Percentiles rank a stretch among this genome's conserved stretches.
phyloP scores from a whole-genome alignment of 2,113 vertebrate species.

The Melanostigma gelatinosum region DNA sequence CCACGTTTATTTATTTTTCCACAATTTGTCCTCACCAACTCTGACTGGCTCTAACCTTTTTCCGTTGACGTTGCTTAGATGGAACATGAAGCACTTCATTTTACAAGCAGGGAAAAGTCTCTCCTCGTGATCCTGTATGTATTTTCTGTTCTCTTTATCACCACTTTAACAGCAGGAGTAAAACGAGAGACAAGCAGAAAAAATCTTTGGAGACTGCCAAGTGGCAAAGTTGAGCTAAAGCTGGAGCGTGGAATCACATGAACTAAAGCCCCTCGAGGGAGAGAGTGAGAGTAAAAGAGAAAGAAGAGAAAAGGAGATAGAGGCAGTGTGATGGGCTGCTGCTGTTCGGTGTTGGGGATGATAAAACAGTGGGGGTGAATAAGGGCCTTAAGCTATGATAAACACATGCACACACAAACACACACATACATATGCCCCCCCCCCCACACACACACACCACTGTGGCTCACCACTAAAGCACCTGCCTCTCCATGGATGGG shows the following conservation, averaged over 20 bases:
- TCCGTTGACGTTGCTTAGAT: slow-evolving; percentile 51
- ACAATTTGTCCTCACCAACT: slow-evolving; percentile 57
- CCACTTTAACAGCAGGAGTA: slow-evolving; percentile 77
- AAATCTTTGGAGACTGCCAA: slow-evolving; percentile 76
- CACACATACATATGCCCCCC: slow-evolving; percentile 44
- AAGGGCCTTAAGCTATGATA: slow-evolving; percentile 75
- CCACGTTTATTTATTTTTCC: slow-evolving; percentile 51
- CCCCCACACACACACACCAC: slow-evolving; percentile 43
- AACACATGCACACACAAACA: slow-evolving; percentile 71
- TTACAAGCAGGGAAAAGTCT: slow-evolving; percentile 69
- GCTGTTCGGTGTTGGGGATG: slow-evolving; percentile 76
- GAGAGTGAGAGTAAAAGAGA: slow-evolving; percentile 68
- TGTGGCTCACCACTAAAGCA: slow-evolving; percentile 67
- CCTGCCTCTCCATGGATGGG: slow-evolving; percentile 74
- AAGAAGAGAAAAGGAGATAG: slow-evolving; percentile 68
- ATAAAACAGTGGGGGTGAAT: slow-evolving; percentile 80
- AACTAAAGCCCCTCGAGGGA: slow-evolving; percentile 79
- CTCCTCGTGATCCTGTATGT: slow-evolving; percentile 72
- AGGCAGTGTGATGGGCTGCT: slow-evolving; percentile 70
- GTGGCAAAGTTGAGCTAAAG: slow-evolving; percentile 83
- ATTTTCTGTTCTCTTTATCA: slow-evolving; percentile 79
- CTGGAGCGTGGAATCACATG: slow-evolving; percentile 80
- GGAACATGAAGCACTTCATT: slow-evolving; percentile 67
- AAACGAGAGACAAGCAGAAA: slow-evolving; percentile 75
- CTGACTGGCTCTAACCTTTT: slow-evolving; percentile 49